Percentiles rank a stretch among this genome's conserved stretches.
phyloP scores from a whole-genome alignment of 2,113 vertebrate genomes.

The Laticauda colubrina region DNA sequence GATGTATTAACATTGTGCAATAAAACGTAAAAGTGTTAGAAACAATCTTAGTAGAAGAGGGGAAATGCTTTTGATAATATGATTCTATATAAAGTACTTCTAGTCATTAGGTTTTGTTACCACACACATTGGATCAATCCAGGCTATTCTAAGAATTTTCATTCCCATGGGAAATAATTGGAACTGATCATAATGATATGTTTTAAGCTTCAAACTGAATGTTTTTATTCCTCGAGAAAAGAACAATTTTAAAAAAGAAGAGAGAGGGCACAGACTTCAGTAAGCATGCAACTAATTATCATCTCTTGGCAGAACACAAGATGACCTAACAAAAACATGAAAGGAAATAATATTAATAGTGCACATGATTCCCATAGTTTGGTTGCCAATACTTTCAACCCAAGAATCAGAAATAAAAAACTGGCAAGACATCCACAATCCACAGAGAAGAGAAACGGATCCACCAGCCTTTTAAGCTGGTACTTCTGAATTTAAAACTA shows the following conservation, averaged over 20 bases:
- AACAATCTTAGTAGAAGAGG: not conserved
- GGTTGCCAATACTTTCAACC: constrained; percentile 45
- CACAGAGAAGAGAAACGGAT: not conserved
- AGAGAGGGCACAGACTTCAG: constrained; percentile 24
- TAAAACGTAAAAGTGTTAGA: not conserved
- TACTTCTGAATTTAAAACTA: not conserved
- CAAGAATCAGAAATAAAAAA: constrained; percentile 18
- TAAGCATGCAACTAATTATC: constrained; percentile 26
- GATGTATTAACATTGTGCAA: not conserved
- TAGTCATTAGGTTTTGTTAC: not conserved
- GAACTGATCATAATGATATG: not conserved
- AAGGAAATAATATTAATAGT: constrained; percentile 39
- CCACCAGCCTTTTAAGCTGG: too few relatives aligned
- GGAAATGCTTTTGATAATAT: too few relatives aligned
- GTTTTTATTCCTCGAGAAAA: constrained; percentile 31
- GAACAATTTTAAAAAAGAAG: not conserved
- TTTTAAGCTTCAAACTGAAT: constrained; percentile 20
- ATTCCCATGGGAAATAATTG: constrained; percentile 25
- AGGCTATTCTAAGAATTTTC: not conserved
- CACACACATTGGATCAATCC: not conserved
- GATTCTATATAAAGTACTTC: not conserved
- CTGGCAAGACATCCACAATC: not conserved
- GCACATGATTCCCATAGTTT: constrained; percentile 47
- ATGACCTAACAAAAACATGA: constrained; percentile 36
- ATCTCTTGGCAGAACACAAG: constrained; percentile 46